Conservation (phyloP, 1,140 invertebrate species). For the Brachionus koreanus region DNA sequence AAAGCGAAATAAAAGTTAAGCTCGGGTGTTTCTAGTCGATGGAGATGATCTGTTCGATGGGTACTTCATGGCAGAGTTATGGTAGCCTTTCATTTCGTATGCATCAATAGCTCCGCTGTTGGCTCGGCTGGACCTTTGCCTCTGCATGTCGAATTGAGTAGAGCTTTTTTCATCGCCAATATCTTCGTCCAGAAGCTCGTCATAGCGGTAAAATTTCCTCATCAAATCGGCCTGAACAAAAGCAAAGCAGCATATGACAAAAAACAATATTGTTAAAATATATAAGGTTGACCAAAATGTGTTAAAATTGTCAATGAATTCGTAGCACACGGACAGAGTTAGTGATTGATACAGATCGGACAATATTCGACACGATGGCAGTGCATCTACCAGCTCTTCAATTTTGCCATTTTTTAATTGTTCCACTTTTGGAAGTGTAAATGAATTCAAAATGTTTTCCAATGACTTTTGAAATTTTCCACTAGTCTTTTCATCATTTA, state of each 20-base stretch:
- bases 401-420: neutral
- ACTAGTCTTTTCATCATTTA: neutral
- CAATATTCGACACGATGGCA: neutral
- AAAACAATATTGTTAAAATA: neutral
- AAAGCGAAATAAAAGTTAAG: neutral
- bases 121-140: neutral
- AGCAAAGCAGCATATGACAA: neutral
- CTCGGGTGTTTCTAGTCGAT: neutral
- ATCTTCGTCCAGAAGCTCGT: constrained; percentile 16
- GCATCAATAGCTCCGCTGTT: constrained; percentile 28
- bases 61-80: neutral
- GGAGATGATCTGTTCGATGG: neutral
- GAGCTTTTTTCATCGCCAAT: neutral
- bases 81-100: constrained; percentile 31
- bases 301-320: constrained; percentile 34
- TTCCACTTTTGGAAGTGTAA: neutral
- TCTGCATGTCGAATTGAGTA: neutral
- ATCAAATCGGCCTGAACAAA: constrained; percentile 20
- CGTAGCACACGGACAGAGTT: neutral
- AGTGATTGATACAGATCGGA: constrained; percentile 4
- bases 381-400: neutral
- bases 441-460: neutral
- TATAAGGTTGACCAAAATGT: constrained; percentile 21
- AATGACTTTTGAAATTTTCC: neutral
- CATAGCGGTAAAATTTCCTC: constrained; percentile 13